Conservation (phyloP, 2,888 invertebrate species). For the Muscina levida region DNA sequence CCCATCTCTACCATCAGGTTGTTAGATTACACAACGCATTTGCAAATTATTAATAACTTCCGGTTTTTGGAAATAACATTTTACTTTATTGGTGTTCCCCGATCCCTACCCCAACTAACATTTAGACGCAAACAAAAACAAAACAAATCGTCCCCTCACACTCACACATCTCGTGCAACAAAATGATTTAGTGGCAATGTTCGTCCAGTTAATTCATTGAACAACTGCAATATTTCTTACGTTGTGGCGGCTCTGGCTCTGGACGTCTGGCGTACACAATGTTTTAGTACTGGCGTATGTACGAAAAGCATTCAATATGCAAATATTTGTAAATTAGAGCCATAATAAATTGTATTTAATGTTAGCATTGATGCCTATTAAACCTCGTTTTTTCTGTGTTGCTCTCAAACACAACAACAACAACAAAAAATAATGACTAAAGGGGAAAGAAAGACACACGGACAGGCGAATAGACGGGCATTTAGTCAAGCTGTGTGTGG, state of each 20-base stretch:
- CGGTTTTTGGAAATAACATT: constrained; percentile 57
- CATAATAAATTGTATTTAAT: constrained; percentile 66
- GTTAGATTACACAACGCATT: constrained; percentile 19
- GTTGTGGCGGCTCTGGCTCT: constrained; percentile 18
- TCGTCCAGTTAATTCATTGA: constrained; percentile 66
- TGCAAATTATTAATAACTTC: constrained; percentile 60
- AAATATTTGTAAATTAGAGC: constrained; percentile 65
- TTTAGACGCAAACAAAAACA: constrained; percentile 44
- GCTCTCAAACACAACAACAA: constrained; percentile 10
- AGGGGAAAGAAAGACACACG: not conserved
- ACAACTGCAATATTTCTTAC: constrained; percentile 64
- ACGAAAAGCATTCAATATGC: constrained; percentile 58
- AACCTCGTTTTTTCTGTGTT: constrained; percentile 45
- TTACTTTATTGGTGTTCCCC: constrained; percentile 30
- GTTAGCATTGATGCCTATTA: constrained; percentile 66
- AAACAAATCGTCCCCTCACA: constrained; percentile 58
- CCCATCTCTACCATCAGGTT: no score
- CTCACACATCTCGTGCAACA: constrained; percentile 39
- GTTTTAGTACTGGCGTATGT: not conserved
- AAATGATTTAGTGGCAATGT: constrained; percentile 63
- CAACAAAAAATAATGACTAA: no score
- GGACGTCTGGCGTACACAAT: not conserved
- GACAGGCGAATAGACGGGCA: not conserved
- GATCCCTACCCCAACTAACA: not conserved
- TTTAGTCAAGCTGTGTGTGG: constrained; percentile 29